Evolutionary conservation across 2,888 invertebrate species (phyloP).

Genomic region (Cataglyphis rosenhaueri): DNA sequence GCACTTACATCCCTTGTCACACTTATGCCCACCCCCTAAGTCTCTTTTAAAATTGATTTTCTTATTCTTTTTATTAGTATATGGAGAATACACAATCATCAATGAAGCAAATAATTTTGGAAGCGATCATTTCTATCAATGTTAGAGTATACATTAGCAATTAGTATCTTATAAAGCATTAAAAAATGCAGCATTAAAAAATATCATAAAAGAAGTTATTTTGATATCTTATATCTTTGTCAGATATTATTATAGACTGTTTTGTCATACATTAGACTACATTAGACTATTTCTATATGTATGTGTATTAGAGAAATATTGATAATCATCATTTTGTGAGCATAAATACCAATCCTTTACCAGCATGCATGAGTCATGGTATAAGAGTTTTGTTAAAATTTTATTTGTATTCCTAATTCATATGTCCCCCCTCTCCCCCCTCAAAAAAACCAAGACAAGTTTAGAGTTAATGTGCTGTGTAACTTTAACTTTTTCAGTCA

Average conservation of each 20-base stretch:
- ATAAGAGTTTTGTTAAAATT: constrained; percentile 42
- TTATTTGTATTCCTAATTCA: constrained; percentile 43
- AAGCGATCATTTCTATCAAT: constrained; percentile 23
- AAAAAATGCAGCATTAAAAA: constrained; percentile 23
- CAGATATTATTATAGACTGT: background rate
- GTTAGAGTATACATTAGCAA: constrained; percentile 24
- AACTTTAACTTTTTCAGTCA: constrained; percentile 62
- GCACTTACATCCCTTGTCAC: constrained; percentile 84
- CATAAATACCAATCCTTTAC: constrained; percentile 51
- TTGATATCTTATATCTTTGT: background rate
- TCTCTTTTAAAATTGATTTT: constrained; percentile 74
- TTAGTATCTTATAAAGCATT: constrained; percentile 22
- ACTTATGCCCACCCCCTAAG: constrained; percentile 83
- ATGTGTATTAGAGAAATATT: constrained; percentile 46
- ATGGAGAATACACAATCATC: background rate
- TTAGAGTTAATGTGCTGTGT: constrained; percentile 68
- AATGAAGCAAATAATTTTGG: constrained; percentile 53
- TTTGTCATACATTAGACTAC: background rate
- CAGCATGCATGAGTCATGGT: constrained; percentile 67
- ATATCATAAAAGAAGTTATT: constrained; percentile 17
- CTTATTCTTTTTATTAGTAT: constrained; percentile 60
- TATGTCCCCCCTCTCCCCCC: constrained; percentile 63
- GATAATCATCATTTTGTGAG: constrained; percentile 41
- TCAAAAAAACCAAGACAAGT: constrained; percentile 63
- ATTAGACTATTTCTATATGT: constrained; percentile 3